A percentile compares a stretch with the other conserved stretches of the same genome.
Evolutionary conservation across 2,888 invertebrate genomes (phyloP).

Genomic region (Tholera decimalis): DNA sequence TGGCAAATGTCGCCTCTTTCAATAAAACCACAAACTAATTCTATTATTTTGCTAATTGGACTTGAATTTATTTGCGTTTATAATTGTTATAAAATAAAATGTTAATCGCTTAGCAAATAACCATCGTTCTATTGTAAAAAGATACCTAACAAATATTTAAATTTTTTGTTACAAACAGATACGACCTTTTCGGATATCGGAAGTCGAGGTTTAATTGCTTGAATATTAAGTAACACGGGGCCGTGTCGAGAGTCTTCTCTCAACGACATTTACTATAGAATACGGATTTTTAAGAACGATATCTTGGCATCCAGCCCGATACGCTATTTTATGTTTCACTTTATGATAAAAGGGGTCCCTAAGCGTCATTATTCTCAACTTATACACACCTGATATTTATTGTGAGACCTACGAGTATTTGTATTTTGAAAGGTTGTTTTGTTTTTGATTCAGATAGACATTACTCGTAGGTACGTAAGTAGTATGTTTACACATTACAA

Average conservation of each 20-base stretch:
- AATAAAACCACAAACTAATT: constrained; percentile 14
- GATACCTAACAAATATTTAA: not conserved
- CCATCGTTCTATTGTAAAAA: not conserved
- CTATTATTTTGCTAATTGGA: constrained; percentile 12
- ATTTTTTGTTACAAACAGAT: constrained; percentile 13
- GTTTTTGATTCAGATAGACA: constrained; percentile 15
- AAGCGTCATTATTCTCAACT: constrained; percentile 62
- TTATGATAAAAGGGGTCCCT: constrained; percentile 79
- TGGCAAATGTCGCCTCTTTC: constrained; percentile 12
- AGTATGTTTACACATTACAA: no score
- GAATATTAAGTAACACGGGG: constrained; percentile 75
- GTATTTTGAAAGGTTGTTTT: constrained; percentile 23
- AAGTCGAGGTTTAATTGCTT: constrained; percentile 73
- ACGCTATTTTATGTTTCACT: constrained; percentile 72
- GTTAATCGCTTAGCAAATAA: constrained; percentile 1
- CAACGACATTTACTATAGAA: constrained; percentile 72
- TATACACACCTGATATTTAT: constrained; percentile 59
- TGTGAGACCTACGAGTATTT: constrained; percentile 10
- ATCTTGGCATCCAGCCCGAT: constrained; percentile 78
- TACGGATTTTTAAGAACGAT: constrained; percentile 69
- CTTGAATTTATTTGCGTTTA: constrained; percentile 6
- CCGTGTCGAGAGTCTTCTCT: constrained; percentile 63
- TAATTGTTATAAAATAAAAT: constrained; percentile 13
- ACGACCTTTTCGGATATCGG: constrained; percentile 29
- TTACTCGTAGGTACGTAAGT: not conserved